Percentiles rank a stretch among this genome's conserved stretches.
These are phyloP conservation scores for Agrypnus murinus DNA, from an alignment of 2,888 invertebrate species.

Conservation along the genomic window DNA sequence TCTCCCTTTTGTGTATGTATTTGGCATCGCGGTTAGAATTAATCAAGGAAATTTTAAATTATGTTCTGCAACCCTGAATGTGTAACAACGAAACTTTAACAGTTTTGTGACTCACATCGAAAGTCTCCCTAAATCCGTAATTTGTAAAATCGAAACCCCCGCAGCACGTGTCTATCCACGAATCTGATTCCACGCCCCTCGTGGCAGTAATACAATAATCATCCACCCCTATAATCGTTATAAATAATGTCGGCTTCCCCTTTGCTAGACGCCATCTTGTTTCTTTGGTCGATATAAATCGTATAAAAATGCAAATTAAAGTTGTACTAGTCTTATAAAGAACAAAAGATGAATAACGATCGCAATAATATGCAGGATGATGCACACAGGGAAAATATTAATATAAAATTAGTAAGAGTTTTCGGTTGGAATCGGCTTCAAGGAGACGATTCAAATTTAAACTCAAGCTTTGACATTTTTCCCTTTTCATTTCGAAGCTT, in stretches of 20 bases:
- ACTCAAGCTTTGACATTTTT: constrained; percentile 8
- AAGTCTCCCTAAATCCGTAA: constrained; percentile 36
- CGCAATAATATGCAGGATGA: neutral
- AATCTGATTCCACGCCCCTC: constrained; percentile 42
- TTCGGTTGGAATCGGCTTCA: constrained; percentile 2
- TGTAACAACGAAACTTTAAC: neutral
- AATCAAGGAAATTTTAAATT: neutral
- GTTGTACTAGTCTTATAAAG: neutral
- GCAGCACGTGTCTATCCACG: constrained; percentile 42
- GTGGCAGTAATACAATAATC: constrained; percentile 45
- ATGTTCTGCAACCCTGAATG: neutral
- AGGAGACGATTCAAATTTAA: neutral
- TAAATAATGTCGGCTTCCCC: constrained; percentile 38
- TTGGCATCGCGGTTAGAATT: neutral
- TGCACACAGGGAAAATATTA: constrained; percentile 5
- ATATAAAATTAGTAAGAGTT: constrained; percentile 6
- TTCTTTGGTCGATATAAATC: constrained; percentile 21
- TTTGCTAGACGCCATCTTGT: constrained; percentile 41
- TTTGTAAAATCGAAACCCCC: constrained; percentile 43
- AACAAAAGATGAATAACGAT: neutral
- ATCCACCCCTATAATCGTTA: constrained; percentile 45
- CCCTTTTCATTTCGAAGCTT: constrained; percentile 9
- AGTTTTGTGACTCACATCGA: constrained; percentile 31
- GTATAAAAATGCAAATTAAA: constrained; percentile 34
- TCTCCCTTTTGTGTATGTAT: too few species aligned